A percentile compares a stretch with the other conserved stretches of the same genome.
Evolutionary conservation across 2,888 invertebrate genomes (phyloP).

Genomic region (Sclerodermus sp.): DNA sequence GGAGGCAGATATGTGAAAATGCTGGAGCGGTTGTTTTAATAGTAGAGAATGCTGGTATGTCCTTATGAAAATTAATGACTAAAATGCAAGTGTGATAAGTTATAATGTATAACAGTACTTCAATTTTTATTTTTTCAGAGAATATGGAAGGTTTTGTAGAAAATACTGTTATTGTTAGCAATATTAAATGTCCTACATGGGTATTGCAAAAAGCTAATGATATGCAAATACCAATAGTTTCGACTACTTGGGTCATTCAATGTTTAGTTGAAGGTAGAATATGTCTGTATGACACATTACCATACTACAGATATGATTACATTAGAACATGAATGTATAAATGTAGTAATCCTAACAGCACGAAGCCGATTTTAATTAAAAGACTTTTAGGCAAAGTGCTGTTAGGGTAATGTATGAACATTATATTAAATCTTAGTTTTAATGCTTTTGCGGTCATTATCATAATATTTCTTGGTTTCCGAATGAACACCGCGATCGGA

Average conservation of each 20-base stretch:
- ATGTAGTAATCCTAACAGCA: too few species aligned
- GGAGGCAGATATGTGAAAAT: conserved; percentile 65
- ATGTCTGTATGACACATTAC: conserved; percentile 60
- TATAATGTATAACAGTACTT: neutral
- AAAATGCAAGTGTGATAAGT: neutral
- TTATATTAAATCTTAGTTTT: too few species aligned
- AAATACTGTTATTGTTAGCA: conserved; percentile 63
- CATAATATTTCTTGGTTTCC: too few species aligned
- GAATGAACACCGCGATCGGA: too few species aligned
- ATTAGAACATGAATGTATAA: neutral
- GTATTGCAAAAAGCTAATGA: conserved; percentile 60
- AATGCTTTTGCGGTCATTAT: too few species aligned
- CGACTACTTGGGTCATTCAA: conserved; percentile 71
- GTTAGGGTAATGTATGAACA: too few species aligned
- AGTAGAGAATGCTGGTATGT: conserved; percentile 39
- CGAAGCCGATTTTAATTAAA: too few species aligned
- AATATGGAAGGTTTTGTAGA: conserved; percentile 35
- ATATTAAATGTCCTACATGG: conserved; percentile 65
- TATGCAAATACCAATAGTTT: conserved; percentile 67
- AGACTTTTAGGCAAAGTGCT: too few species aligned
- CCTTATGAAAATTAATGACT: neutral
- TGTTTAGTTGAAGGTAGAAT: conserved; percentile 67
- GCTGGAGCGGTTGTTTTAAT: conserved; percentile 57
- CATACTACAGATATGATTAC: conserved; percentile 62
- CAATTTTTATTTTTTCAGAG: conserved; percentile 19